phyloP scores from a whole-genome alignment of 2,113 vertebrate species.

The Seriola dumerili region DNA sequence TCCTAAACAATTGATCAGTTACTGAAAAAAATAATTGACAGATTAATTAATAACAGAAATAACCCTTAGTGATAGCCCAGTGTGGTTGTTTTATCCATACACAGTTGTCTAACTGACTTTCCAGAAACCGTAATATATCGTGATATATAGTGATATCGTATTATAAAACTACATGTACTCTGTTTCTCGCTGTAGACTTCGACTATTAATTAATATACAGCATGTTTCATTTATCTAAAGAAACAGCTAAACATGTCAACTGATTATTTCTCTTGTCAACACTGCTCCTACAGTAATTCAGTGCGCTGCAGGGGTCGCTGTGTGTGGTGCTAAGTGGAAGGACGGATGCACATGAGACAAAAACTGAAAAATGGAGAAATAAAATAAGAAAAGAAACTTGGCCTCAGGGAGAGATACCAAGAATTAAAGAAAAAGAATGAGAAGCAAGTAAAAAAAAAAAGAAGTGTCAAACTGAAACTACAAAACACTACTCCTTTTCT shows the following conservation, averaged over 20 bases:
- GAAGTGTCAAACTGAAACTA: slow-evolving; percentile 19
- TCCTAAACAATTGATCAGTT: background rate
- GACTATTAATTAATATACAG: background rate
- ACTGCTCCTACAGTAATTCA: background rate
- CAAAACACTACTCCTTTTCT: background rate
- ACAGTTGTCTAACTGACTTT: background rate
- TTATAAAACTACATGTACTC: background rate
- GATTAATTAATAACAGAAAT: background rate
- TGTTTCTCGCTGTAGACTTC: background rate
- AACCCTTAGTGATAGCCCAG: background rate
- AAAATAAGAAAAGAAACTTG: background rate
- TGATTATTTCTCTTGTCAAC: background rate
- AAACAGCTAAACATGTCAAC: background rate
- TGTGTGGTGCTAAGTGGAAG: background rate
- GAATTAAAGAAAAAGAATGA: background rate
- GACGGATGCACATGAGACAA: background rate
- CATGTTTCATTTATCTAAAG: background rate
- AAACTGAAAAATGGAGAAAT: background rate
- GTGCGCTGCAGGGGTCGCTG: background rate
- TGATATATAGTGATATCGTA: background rate
- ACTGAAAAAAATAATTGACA: background rate
- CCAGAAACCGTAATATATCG: background rate
- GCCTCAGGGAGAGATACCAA: background rate
- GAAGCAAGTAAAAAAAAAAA: background rate
- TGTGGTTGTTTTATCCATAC: background rate